phyloP scores from a whole-genome alignment of 92 coral and sea anemone species.

The Chrysogorgia sp. region DNA sequence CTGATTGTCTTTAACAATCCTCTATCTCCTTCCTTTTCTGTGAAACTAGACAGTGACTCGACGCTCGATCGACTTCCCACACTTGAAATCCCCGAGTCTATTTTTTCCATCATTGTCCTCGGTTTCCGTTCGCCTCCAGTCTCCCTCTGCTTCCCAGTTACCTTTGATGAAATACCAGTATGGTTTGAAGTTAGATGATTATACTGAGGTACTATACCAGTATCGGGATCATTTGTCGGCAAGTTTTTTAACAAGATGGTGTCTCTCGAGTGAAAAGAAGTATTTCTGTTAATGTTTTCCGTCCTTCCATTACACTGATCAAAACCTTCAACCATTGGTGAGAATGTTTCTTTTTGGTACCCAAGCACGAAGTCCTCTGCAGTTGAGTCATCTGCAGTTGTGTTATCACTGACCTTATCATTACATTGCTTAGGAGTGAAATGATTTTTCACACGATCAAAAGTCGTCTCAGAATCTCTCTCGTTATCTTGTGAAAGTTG shows the following conservation, averaged over 20 bases:
- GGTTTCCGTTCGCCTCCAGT: background rate
- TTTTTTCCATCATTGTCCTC: background rate
- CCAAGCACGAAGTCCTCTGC: no score
- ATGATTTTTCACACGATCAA: no score
- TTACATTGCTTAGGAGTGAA: no score
- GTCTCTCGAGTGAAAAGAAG: background rate
- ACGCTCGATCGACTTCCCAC: constrained; percentile 17
- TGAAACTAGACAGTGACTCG: background rate
- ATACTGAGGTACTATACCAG: background rate
- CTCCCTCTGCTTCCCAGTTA: background rate
- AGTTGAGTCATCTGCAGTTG: background rate
- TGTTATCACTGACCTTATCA: background rate
- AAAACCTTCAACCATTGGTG: background rate
- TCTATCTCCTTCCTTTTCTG: constrained; percentile 1
- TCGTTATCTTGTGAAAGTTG: background rate
- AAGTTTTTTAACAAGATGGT: no score
- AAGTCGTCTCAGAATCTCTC: background rate
- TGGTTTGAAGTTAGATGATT: background rate
- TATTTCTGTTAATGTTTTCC: background rate
- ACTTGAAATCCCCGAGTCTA: constrained; percentile 29
- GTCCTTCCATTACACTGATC: background rate
- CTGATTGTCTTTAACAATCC: constrained; percentile 12
- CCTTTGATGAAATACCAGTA: background rate
- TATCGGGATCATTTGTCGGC: background rate
- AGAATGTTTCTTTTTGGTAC: background rate